These are phyloP conservation scores for Petrophora chlorosata DNA, from an alignment of 2,888 invertebrate species.

Conservation along the genomic window DNA sequence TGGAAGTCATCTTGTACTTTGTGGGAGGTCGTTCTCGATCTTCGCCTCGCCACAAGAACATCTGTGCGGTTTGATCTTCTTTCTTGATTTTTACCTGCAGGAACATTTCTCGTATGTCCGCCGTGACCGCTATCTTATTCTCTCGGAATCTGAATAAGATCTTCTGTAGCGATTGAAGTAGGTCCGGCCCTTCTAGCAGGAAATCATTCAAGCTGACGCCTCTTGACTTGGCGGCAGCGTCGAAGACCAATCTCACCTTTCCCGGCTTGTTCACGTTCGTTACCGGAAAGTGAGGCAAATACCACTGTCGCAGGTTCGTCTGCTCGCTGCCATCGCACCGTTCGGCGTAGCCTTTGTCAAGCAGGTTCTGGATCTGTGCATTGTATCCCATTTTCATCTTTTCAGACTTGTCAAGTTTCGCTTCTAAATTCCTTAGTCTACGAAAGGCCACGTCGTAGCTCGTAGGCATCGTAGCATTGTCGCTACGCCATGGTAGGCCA, in stretches of 20 bases:
- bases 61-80: background rate
- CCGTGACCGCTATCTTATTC: background rate
- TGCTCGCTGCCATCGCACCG: too few species aligned
- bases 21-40: background rate
- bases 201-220: background rate
- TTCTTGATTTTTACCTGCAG: background rate
- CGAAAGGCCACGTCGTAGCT: too few species aligned
- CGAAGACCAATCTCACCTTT: background rate
- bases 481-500: too few species aligned
- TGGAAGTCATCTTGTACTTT: background rate
- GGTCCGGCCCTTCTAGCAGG: background rate
- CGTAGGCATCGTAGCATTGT: too few species aligned
- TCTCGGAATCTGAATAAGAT: background rate
- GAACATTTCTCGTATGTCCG: background rate
- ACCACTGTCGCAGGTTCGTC: background rate
- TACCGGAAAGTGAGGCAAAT: constrained; percentile 6
- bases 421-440: too few species aligned
- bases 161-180: too few species aligned
- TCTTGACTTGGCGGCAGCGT: too few species aligned
- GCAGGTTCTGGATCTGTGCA: too few species aligned
- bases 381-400: too few species aligned
- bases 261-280: constrained; percentile 4
- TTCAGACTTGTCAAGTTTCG: too few species aligned
- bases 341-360: too few species aligned
- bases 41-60: background rate